Base-by-base conservation (phyloP, 92 coral and sea anemone genomes). In the Palythoa heliodiscus region DNA sequence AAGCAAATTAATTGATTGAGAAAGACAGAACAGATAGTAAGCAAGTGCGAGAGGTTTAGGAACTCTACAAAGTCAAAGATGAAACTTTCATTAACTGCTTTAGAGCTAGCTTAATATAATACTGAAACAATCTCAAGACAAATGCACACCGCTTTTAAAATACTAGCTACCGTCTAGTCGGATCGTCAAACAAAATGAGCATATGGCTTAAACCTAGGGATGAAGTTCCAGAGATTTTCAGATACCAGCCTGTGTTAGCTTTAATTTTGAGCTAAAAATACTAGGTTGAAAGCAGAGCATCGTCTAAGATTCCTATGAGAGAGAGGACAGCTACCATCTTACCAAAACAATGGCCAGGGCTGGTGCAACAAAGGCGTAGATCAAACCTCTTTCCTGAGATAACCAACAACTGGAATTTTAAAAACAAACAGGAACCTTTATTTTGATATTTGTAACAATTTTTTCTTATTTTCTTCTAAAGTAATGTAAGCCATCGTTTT, bases 311-410 rank as follows among this genome's bases (percentile, higher is more conserved):
- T 23, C 5, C 17, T 23, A 19, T 69, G 71, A 69, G 6, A 16
- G 47, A 11, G 43, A 10, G 17, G 20, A 58, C 64, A 69, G 17
- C 19, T 29, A 37, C 7, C 17, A 69, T 11, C 94, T 82, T 71
- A 91, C 94, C 94, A 86, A 64, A 16, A 86, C 87, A 66, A 89
- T 73, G 3, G 77, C 85, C 66, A 91, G 66, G 5, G 94, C 92
- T 0, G 94, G 94, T 24, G 82, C 82, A 12, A 89, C 90, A 55
- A 91, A 91, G 53, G 90, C 92, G 47, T 91, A 91, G 85, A 91
- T 91, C 7, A 91, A 88, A 11, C 94, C 94, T 35, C 64, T 61
- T 70, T 73, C 83, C 52, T 76, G 71, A 1, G 94, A 85, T 43
- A 91, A 79, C 94, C 94, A 91, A 72, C 94, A 91, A 75, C 94